These are phyloP conservation scores for Aptenodytes forsteri DNA, from an alignment of 2,113 vertebrate genomes.

Conservation along the genomic window DNA sequence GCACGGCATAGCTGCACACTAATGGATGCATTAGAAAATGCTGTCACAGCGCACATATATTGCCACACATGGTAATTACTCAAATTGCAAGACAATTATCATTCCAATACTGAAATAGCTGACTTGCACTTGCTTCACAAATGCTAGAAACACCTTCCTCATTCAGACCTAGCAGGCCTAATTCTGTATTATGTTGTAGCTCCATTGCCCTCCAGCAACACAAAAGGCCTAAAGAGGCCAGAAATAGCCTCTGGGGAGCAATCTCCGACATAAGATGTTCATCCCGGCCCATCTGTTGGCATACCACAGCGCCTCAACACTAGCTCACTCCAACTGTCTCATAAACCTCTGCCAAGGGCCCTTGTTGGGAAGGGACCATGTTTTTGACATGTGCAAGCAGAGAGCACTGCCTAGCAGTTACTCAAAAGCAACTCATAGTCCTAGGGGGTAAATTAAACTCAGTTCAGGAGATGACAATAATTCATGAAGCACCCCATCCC, in stretches of 20 bases:
- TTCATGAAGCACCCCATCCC: background rate
- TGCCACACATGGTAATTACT: constrained; percentile 45
- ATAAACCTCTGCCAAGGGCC: background rate
- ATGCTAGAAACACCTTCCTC: constrained; percentile 14
- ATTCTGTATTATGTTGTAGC: background rate
- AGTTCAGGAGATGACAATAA: background rate
- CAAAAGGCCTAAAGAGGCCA: constrained; percentile 3
- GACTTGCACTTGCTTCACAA: constrained; percentile 12
- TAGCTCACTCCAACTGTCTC: background rate
- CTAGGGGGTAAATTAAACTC: background rate
- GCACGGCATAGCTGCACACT: background rate
- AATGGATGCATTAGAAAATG: background rate
- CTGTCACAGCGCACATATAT: background rate
- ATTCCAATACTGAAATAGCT: background rate
- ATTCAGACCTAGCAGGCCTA: background rate
- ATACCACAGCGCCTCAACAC: background rate
- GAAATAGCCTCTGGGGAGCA: constrained; percentile 34
- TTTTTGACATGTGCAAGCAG: background rate
- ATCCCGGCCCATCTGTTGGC: constrained; percentile 31
- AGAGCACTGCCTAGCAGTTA: background rate
- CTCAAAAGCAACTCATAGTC: background rate
- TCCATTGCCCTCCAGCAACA: constrained; percentile 5
- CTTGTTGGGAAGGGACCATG: background rate
- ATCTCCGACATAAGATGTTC: constrained; percentile 9
- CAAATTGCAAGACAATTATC: constrained; percentile 41